Evolutionary conservation across 2,888 invertebrate species (phyloP), one percentile per base, ranked within the genome.

Genomic region (Catocala nupta): DNA sequence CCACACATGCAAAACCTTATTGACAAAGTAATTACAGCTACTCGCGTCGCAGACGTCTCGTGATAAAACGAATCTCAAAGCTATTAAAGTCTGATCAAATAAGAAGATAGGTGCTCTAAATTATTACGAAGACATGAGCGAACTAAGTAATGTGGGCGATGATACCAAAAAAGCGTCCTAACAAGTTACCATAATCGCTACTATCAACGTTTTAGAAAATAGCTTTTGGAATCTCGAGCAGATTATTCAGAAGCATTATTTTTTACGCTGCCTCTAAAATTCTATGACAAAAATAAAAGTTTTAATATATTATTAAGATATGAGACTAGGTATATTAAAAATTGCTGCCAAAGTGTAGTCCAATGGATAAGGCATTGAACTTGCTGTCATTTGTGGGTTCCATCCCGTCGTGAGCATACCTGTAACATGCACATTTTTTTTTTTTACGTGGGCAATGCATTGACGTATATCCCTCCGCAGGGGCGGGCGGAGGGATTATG

Each of bases 91-190:
- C 45, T 42, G 55, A 63, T 59, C 11, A 7, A 55, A 58, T 49
- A 39, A 51, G 8, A n/a, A 16, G 58, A 63, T 63, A 58, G 53
- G 36, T 51, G 25, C 25, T 50, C 34, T 43, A 34, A 49, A 57
- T 6, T 57, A 42, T 57, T 43, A 36, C 44, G 5, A n/a, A 36
- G 45, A 39, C 36, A 52, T 36, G 58, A 49, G 25, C 5, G 1
- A 42, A 57, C 56, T 45, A 5, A 44, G 36, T 50, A 52, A 58
- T n/a, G 16, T 45, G 10, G 10, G 4, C 11, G 51, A 51, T 43
- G 42, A 43, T 25, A 43, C 16, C 25, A n/a, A 52, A 52, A 58
- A 58, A 58, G n/a, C 8, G 12, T 16, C 16, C 36, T 52, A 36
- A 36, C 44, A 52, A 58, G 43, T 43, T 43, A 13, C 33, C 39